A percentile compares a stretch with the other conserved stretches of the same genome.
phyloP scores from a whole-genome alignment of 2,888 invertebrate species.

The Portevinia maculata region DNA sequence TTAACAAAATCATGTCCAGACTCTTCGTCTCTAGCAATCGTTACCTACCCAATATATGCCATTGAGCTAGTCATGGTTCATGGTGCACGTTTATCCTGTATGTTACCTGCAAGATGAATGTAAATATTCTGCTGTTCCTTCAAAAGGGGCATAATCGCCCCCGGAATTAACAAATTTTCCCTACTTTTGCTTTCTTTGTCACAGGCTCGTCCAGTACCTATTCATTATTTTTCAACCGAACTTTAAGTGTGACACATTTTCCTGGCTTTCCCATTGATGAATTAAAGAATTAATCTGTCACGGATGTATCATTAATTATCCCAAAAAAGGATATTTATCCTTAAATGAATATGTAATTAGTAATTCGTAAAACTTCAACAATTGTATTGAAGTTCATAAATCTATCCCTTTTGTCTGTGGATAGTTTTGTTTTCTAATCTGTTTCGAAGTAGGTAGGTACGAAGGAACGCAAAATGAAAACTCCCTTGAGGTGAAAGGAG shows the following conservation, averaged over 20 bases:
- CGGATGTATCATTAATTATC: conserved; percentile 7
- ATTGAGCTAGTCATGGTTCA: conserved; percentile 9
- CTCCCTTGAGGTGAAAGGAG: conserved; percentile 9
- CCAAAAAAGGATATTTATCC: neutral
- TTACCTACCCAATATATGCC: conserved; percentile 8
- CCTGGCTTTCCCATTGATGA: neutral
- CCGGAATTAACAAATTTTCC: conserved; percentile 26
- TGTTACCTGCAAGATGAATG: conserved; percentile 26
- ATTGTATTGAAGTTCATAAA: conserved; percentile 9
- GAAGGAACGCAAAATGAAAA: neutral
- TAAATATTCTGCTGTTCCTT: conserved; percentile 6
- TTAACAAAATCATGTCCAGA: too few relatives aligned
- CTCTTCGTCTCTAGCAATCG: neutral
- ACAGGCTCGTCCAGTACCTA: conserved; percentile 4
- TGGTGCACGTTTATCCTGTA: neutral
- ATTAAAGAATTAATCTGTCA: conserved; percentile 8
- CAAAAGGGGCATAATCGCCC: conserved; percentile 12
- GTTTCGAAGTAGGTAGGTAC: conserved; percentile 16
- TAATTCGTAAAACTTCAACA: conserved; percentile 13
- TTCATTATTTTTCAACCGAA: too few relatives aligned
- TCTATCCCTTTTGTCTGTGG: neutral
- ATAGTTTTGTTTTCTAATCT: conserved; percentile 11
- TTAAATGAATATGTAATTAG: neutral
- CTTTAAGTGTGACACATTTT: conserved; percentile 28
- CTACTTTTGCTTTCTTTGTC: neutral